phyloP scores from a whole-genome alignment of 2,113 vertebrate species.

The Muntiacus reevesi region DNA sequence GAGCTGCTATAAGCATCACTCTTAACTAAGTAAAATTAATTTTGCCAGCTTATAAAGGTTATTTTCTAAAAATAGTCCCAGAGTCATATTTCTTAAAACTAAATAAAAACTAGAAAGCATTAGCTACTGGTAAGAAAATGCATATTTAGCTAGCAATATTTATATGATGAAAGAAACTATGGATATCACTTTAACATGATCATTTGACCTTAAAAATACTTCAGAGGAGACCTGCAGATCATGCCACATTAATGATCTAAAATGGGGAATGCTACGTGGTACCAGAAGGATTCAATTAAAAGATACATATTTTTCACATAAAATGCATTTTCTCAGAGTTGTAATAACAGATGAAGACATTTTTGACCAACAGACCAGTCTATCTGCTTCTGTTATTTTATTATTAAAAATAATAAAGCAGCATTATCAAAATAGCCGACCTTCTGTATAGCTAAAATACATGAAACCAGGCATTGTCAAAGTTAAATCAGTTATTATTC shows the following conservation, averaged over 20 bases:
- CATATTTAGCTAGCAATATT: background rate
- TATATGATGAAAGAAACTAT: background rate
- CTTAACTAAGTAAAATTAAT: background rate
- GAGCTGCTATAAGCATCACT: background rate
- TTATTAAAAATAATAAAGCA: background rate
- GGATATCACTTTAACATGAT: background rate
- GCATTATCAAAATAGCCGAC: background rate
- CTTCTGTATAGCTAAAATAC: background rate
- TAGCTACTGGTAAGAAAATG: background rate
- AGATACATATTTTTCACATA: background rate
- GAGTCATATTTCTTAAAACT: background rate
- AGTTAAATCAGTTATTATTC: background rate
- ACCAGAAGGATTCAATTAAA: background rate
- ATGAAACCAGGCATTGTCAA: background rate
- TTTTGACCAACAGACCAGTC: background rate
- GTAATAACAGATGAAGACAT: background rate
- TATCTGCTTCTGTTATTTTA: background rate
- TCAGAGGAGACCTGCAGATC: background rate
- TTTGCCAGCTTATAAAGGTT: background rate
- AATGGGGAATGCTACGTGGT: background rate
- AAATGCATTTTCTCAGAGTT: background rate
- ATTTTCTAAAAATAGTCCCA: constrained; percentile 35
- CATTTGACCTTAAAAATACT: background rate
- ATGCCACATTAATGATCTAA: background rate
- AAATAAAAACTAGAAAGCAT: background rate